Conservation (phyloP, 2,888 invertebrate species). For the Alcis repandata region DNA sequence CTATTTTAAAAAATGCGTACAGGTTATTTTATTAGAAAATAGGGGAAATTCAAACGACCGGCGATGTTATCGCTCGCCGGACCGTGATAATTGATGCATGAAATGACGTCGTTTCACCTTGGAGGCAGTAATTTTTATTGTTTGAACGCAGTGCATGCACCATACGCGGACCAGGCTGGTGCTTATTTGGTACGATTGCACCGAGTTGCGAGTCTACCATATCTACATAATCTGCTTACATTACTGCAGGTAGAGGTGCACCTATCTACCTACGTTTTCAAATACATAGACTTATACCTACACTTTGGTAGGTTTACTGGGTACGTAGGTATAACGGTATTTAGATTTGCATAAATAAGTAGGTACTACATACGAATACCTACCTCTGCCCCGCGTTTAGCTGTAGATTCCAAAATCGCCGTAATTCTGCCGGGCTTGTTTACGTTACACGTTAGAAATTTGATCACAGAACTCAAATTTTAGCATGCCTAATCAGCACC, state of each 20-base stretch:
- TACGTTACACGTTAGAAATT: no score
- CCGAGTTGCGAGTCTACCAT: background rate
- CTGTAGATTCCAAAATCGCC: no score
- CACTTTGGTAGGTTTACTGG: no score
- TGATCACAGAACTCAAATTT: no score
- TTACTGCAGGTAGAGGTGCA: background rate
- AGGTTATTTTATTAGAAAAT: slow-evolving; percentile 11
- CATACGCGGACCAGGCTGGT: slow-evolving; percentile 6
- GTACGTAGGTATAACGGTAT: no score
- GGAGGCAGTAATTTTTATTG: slow-evolving; percentile 39
- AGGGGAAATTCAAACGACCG: slow-evolving; percentile 10
- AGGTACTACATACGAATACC: no score
- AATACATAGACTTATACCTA: no score
- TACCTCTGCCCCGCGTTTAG: no score
- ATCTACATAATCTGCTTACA: background rate
- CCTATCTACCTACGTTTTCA: no score
- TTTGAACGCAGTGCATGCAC: slow-evolving; percentile 25
- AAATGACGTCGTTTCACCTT: slow-evolving; percentile 55
- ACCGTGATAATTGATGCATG: slow-evolving; percentile 49
- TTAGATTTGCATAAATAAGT: no score
- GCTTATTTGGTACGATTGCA: background rate
- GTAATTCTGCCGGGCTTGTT: no score
- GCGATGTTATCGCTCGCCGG: slow-evolving; percentile 38
- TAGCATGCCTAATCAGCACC: no score
- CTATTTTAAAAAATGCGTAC: background rate